Conservation (phyloP, 2,797 vertebrate genomes). For the Pseudopleuronectes americanus region DNA sequence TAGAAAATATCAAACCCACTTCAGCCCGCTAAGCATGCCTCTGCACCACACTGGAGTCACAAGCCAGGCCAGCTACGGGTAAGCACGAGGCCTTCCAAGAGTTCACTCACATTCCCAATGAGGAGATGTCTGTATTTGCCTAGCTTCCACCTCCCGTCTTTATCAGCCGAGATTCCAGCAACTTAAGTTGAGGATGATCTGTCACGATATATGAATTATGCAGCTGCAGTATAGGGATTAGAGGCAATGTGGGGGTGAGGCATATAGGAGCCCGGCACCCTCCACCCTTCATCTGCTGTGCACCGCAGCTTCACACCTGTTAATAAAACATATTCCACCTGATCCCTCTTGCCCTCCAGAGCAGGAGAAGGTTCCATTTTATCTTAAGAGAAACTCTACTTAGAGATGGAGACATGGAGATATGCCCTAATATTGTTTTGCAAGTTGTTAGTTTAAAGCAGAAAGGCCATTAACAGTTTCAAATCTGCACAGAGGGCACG, state of each 20-base stretch:
- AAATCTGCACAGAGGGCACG: not conserved
- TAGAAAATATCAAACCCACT: slow-evolving; percentile 46
- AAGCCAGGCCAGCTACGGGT: slow-evolving; percentile 14
- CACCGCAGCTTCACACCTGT: slow-evolving; percentile 66
- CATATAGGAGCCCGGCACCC: slow-evolving; percentile 57
- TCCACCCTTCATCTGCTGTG: slow-evolving; percentile 78
- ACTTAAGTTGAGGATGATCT: slow-evolving; percentile 58
- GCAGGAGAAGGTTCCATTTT: slow-evolving; percentile 29
- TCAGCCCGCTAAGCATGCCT: slow-evolving; percentile 34
- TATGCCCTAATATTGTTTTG: slow-evolving; percentile 14
- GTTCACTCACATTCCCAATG: slow-evolving; percentile 35
- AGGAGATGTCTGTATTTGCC: slow-evolving; percentile 38
- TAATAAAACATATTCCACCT: slow-evolving; percentile 82
- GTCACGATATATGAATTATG: slow-evolving; percentile 79
- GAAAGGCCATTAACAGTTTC: not conserved
- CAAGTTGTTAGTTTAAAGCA: not conserved
- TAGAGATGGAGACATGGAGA: not conserved
- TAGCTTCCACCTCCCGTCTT: slow-evolving; percentile 39
- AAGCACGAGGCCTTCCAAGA: slow-evolving; percentile 20
- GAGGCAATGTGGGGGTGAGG: slow-evolving; percentile 62
- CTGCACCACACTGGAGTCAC: slow-evolving; percentile 37
- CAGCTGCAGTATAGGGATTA: slow-evolving; percentile 65
- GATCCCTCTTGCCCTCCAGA: slow-evolving; percentile 62
- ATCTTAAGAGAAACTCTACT: slow-evolving; percentile 25
- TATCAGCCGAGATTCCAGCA: slow-evolving; percentile 51